Evolutionary conservation across 1,140 invertebrate species (phyloP).

Genomic region (Latrodectus geometricus): DNA sequence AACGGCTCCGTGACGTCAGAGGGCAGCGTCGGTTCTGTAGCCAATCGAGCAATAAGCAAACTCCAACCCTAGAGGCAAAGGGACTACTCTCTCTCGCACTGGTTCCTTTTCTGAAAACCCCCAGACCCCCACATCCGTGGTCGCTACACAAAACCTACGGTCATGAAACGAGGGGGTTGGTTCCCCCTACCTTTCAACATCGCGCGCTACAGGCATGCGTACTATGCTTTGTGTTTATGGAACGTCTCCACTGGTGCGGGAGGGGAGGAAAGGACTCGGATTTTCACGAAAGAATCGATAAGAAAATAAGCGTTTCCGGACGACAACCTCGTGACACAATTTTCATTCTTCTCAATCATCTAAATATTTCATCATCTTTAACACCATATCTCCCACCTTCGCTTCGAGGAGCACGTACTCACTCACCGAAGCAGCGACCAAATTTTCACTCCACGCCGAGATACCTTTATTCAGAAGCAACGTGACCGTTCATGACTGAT

Average conservation of each 20-base stretch:
- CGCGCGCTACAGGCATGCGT: constrained; percentile 20
- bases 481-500: no score
- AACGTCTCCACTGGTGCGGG: constrained; percentile 15
- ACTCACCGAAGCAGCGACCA: not conserved
- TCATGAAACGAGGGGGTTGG: constrained; percentile 10
- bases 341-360: not conserved
- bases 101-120: constrained; percentile 4
- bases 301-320: constrained; percentile 23
- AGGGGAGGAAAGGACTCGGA: constrained; percentile 15
- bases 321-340: constrained; percentile 49
- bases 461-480: not conserved
- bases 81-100: constrained; percentile 7
- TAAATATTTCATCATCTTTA: constrained; percentile 5
- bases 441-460: not conserved
- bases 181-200: constrained; percentile 1
- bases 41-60: constrained; percentile 17
- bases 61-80: constrained; percentile 7
- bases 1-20: constrained; percentile 34
- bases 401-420: not conserved
- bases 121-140: constrained; percentile 41
- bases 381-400: not conserved
- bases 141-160: constrained; percentile 43
- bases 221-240: constrained; percentile 31
- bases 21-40: constrained; percentile 42
- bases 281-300: constrained; percentile 32